These are phyloP conservation scores for Spheniscus humboldti DNA, from an alignment of 2,797 vertebrate species.

Conservation along the genomic window DNA sequence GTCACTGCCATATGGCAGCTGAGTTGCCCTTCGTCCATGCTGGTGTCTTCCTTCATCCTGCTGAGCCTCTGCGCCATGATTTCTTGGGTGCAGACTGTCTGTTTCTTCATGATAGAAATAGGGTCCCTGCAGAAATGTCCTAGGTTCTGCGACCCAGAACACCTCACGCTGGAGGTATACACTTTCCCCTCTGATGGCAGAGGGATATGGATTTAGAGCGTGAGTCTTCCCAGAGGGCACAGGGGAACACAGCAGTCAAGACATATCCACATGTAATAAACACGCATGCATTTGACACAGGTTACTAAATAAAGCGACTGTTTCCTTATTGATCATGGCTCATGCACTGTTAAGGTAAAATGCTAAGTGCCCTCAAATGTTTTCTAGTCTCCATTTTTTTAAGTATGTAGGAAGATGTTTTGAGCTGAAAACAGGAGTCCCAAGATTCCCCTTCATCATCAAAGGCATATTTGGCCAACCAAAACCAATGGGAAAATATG, in stretches of 20 bases:
- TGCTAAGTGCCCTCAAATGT: neutral
- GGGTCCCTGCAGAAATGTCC: neutral
- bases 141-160: neutral
- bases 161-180: neutral
- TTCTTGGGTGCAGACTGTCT: neutral
- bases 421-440: neutral
- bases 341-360: neutral
- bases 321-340: neutral
- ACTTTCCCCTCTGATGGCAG: neutral
- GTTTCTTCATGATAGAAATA: neutral
- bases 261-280: neutral
- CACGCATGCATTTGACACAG: neutral
- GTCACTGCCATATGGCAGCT: neutral
- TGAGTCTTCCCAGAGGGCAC: neutral
- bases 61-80: neutral
- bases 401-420: neutral
- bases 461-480: neutral
- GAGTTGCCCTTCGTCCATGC: neutral
- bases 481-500: neutral
- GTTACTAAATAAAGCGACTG: neutral
- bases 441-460: neutral
- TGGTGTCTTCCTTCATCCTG: neutral
- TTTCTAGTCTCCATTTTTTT: neutral
- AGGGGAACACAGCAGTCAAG: neutral
- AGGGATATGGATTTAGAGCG: neutral